Base-by-base conservation (phyloP, 2,888 invertebrate genomes). In the Pharmacophagus antenor region DNA sequence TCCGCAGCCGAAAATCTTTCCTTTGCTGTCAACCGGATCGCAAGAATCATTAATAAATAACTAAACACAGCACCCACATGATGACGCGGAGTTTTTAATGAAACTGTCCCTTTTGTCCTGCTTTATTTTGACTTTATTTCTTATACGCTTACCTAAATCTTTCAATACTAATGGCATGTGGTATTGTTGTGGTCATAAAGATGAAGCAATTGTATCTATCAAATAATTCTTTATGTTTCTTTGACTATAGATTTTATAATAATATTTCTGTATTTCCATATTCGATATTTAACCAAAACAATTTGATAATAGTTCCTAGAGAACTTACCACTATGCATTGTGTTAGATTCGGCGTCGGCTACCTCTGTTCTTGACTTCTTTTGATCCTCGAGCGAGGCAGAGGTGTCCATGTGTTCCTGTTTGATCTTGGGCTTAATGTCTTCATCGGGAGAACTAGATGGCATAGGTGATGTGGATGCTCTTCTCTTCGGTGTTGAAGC, bases 281-380 rank as follows among this genome's bases (percentile, higher is more conserved):
- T 48, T 48, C 48, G 7, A n/a, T 48, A n/a, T 15, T 48, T n/a
- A n/a, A 2, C 15, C 23, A 31, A 31, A n/a, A n/a, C n/a, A n/a
- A n/a, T n/a, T n/a, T n/a, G n/a, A 31, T 31, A 31, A 12, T 31
- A 25, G 8, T 10, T 31, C 15, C 2, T 8, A 31, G 10, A 0
- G 12, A 15, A 91, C 95, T 95, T 84, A 97, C 97, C 97, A 89
- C 96, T 96, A 85, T 96, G 96, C 88, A 96, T 95, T 61, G 97
- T 97, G 80, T 97, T 97, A 31, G 96, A 96, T 83, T 97, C 97
- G 51, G 97, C 97, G 80, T 97, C 97, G 63, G 94, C 96, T 37
- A 95, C 93, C 85, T 95, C 96, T 57, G 95, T 95, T 78, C 96
- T 93, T 44, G 93, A 93, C 74, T 96, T 95, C 82, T 95, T 95